Base-by-base conservation (phyloP, 2,797 vertebrate species). In the Macropodus opercularis region DNA sequence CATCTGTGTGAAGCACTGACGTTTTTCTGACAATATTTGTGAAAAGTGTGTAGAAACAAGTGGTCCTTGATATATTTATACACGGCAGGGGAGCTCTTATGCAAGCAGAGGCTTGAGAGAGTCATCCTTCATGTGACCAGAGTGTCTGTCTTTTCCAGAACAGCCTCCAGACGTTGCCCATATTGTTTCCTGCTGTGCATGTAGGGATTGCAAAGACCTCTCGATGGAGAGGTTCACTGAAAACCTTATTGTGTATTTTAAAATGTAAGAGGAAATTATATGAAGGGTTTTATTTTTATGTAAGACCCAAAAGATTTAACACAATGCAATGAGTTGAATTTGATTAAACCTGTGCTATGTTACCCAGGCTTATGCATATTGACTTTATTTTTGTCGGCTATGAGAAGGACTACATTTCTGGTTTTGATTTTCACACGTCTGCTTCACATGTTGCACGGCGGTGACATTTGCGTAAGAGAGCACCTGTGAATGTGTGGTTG, bases 381-480 rank as follows among this genome's bases (percentile, higher is more conserved):
- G 18, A 53, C 23, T 32, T 2, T 0, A 14, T 44, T 47, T 15
- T 21, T 4, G 24, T 2, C 18, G 39, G 40, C 43, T 42, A 15
- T 52, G 23, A 15, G 18, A 34, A 49, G 27, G 46, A 73, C 64
- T 49, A 12, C 46, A 17, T 21, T 49, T 65, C 43, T 72, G 15
- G 24, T 72, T n/a, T 77, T 67, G 42, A 17, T 43, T 75, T 82
- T 83, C 43, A 65, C 84, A 82, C 75, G 42, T 77, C 53, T 59
- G 76, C 47, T 69, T 72, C 50, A 81, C 64, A 90, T 87, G 56
- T 67, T 78, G 79, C 74, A 65, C 59, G 40, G 50, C 58, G 29
- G 75, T 85, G 85, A 46, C 51, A 80, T 81, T 84, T 89, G 52
- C 69, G 78, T 63, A 77, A 72, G 72, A 53, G 57, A 22, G 52